Percentiles rank a stretch among this genome's conserved stretches.
These are phyloP conservation scores for Chaenocephalus aceratus DNA, from an alignment of 2,113 vertebrate genomes.

Conservation along the genomic window DNA sequence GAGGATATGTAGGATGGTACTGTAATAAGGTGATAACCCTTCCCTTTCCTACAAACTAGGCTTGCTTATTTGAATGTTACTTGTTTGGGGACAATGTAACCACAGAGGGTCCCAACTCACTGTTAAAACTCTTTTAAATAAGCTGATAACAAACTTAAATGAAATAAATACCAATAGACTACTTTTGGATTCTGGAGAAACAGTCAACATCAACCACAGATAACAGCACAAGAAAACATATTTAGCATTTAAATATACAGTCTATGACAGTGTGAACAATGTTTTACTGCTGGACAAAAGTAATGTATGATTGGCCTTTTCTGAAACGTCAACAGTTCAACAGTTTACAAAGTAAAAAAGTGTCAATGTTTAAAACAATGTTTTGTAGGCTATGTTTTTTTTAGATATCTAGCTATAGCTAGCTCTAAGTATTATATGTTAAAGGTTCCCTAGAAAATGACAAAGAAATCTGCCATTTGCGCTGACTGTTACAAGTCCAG, in stretches of 20 bases:
- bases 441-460: background rate
- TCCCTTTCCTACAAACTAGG: background rate
- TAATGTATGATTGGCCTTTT: background rate
- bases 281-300: background rate
- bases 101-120: background rate
- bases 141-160: background rate
- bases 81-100: background rate
- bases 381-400: background rate
- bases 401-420: no score
- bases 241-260: background rate
- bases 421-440: no score
- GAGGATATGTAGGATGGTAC: no score
- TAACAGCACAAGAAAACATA: no score
- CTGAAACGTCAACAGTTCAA: background rate
- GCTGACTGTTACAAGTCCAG: no score
- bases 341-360: no score
- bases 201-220: no score
- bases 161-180: no score
- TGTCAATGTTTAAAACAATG: background rate
- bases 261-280: background rate
- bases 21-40: background rate
- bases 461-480: background rate
- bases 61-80: background rate
- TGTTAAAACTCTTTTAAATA: background rate
- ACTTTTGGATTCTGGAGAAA: no score